A percentile compares a stretch with the other conserved stretches of the same genome.
Conservation (phyloP, 2,797 vertebrate genomes). For the Etheostoma nigrum region DNA sequence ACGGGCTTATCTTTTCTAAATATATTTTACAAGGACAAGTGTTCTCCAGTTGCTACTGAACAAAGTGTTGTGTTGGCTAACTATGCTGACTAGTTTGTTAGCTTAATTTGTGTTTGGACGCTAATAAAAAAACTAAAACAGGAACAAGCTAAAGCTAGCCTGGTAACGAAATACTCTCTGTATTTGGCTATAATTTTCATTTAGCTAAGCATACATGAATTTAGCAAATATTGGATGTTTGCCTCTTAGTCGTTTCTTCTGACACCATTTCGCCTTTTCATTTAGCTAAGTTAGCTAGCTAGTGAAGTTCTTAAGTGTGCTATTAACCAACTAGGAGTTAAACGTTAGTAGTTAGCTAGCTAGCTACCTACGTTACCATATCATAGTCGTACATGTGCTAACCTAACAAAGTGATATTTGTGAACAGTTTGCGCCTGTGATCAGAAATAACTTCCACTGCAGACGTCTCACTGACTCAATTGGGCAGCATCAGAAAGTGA, state of each 20-base stretch:
- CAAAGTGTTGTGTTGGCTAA: slow-evolving; percentile 40
- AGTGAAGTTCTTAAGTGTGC: neutral
- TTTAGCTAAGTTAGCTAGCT: neutral
- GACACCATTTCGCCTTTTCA: neutral
- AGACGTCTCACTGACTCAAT: neutral
- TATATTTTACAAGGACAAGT: neutral
- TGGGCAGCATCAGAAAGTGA: neutral
- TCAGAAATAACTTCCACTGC: neutral
- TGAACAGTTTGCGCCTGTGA: neutral
- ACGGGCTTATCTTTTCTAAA: neutral
- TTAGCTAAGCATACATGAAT: neutral
- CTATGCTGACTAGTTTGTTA: slow-evolving; percentile 56
- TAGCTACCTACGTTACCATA: no score
- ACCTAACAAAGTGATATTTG: neutral
- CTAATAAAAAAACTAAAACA: neutral
- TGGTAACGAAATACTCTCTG: neutral
- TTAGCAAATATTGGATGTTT: neutral
- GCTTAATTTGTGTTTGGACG: slow-evolving; percentile 24
- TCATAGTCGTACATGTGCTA: neutral
- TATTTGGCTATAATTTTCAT: neutral
- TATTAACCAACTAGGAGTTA: neutral
- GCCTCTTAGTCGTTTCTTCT: neutral
- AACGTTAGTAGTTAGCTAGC: neutral
- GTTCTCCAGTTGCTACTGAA: neutral
- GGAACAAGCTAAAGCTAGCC: slow-evolving; percentile 4